Conservation (phyloP, 1,140 invertebrate genomes). For the Tetramorium alpestre region DNA sequence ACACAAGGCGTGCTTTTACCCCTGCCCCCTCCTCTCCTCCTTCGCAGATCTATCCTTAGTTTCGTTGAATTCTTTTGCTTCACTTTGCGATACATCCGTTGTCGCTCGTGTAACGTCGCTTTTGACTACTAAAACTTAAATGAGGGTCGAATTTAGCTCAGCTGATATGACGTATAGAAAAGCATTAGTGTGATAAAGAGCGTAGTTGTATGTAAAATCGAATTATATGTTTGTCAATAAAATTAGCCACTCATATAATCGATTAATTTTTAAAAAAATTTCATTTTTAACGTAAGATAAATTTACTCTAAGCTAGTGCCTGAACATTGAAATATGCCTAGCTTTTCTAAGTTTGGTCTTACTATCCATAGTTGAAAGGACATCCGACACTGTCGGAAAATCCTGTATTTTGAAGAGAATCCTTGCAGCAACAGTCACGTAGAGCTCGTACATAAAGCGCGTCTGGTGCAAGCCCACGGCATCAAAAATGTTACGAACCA, state of each 20-base stretch:
- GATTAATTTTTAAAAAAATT: neutral
- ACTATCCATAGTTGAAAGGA: slow-evolving; percentile 15
- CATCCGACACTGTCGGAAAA: slow-evolving; percentile 5
- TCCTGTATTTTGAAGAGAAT: slow-evolving; percentile 51
- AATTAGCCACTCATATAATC: neutral
- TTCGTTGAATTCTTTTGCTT: slow-evolving; percentile 32
- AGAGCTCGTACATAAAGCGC: slow-evolving; percentile 43
- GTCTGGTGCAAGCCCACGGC: slow-evolving; percentile 17
- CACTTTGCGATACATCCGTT: neutral
- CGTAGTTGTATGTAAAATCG: neutral
- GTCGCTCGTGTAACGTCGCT: neutral
- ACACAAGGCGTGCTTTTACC: neutral
- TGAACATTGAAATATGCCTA: slow-evolving; percentile 4
- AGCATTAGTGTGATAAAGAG: neutral
- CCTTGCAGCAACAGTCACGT: slow-evolving; percentile 40
- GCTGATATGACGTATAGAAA: neutral
- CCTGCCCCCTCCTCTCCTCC: neutral
- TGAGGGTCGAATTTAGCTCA: neutral
- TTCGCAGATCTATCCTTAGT: slow-evolving; percentile 8
- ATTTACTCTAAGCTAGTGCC: neutral
- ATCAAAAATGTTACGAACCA: slow-evolving; percentile 44
- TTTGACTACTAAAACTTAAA: neutral
- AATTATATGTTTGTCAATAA: neutral
- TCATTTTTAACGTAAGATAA: neutral
- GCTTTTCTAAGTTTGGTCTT: slow-evolving; percentile 2